phyloP scores from a whole-genome alignment of 2,888 invertebrate genomes.

The Drosophila flavopinicola region DNA sequence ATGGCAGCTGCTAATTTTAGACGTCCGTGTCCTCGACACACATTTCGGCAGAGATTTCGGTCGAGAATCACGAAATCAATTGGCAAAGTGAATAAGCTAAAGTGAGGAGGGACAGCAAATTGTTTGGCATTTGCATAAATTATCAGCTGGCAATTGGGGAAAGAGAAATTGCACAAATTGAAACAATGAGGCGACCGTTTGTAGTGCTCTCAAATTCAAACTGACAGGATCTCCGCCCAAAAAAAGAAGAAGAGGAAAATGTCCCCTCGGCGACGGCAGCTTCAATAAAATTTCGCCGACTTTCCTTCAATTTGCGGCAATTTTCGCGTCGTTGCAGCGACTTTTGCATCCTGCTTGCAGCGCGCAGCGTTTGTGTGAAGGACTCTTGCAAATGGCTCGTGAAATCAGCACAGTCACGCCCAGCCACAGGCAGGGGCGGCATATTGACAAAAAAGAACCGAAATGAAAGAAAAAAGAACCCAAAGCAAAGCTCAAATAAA shows the following conservation, averaged over 20 bases:
- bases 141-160: constrained; percentile 56
- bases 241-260: no score
- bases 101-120: constrained; percentile 37
- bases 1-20: constrained; percentile 48
- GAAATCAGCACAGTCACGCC: constrained; percentile 56
- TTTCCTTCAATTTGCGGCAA: constrained; percentile 63
- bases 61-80: constrained; percentile 69
- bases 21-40: constrained; percentile 62
- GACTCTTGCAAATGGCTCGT: constrained; percentile 66
- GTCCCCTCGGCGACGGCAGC: constrained; percentile 26
- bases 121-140: constrained; percentile 72
- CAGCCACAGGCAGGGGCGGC: constrained; percentile 19
- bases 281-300: constrained; percentile 55
- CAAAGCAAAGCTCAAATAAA: constrained; percentile 41
- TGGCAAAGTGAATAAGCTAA: constrained; percentile 56
- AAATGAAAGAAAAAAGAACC: constrained; percentile 26
- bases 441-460: constrained; percentile 44
- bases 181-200: constrained; percentile 62
- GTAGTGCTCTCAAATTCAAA: constrained; percentile 18
- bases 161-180: constrained; percentile 57
- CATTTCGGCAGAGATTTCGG: constrained; percentile 42
- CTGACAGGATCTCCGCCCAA: constrained; percentile 6
- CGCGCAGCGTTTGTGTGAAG: constrained; percentile 38
- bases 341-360: constrained; percentile 25
- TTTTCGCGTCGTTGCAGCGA: constrained; percentile 47